phyloP scores from a whole-genome alignment of 2,113 vertebrate species.

The Myxocyprinus asiaticus region DNA sequence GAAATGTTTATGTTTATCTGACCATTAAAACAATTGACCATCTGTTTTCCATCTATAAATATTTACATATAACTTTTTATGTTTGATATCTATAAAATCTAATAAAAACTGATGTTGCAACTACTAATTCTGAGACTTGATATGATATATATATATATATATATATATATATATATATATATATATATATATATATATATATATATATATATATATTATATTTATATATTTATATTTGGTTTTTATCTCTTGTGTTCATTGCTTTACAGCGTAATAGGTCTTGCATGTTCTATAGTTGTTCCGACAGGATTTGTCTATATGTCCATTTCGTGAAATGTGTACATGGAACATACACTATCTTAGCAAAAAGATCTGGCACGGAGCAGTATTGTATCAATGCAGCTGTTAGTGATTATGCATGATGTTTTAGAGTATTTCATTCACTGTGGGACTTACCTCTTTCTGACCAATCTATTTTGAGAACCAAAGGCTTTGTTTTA shows the following conservation, averaged over 20 bases:
- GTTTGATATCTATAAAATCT: too few species aligned
- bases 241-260: background rate
- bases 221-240: background rate
- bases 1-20: too few species aligned
- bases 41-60: too few species aligned
- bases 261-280: background rate
- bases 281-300: background rate
- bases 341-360: background rate
- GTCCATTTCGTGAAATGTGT: background rate
- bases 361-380: constrained; percentile 15
- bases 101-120: too few species aligned
- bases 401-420: constrained; percentile 62
- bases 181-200: too few species aligned
- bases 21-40: too few species aligned
- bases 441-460: constrained; percentile 58
- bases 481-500: constrained; percentile 56
- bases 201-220: too few species aligned
- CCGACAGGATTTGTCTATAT: background rate
- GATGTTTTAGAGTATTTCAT: constrained; percentile 35
- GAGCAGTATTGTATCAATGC: constrained; percentile 48
- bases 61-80: too few species aligned
- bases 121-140: too few species aligned
- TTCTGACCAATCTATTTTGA: constrained; percentile 63
- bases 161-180: too few species aligned
- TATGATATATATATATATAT: too few species aligned